Evolutionary conservation across 2,888 invertebrate genomes (phyloP), one percentile per base, ranked within the genome.

Genomic region (Coelopa pilipes): DNA sequence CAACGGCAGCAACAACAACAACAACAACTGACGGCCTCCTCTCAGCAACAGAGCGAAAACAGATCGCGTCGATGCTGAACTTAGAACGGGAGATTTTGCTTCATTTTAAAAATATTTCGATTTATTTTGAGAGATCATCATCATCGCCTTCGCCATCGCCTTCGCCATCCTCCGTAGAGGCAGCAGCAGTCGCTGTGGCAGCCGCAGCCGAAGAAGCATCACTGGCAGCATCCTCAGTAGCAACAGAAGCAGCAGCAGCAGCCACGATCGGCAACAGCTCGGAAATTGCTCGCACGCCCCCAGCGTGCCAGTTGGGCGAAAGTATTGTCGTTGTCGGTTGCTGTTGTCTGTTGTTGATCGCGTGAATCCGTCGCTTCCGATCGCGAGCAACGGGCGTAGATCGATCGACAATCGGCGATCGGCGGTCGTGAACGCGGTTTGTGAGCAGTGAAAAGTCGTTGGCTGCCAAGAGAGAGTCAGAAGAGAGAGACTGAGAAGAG

Each of bases 31-130:
- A 68, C 45, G 46, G 19, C 17, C 15, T 50, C 34, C 34, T 34
- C 34, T 34, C 34, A 34, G 59, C 59, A 66, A 49, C 34, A 75
- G 77, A 77, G 80, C 76, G 67, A 78, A 78, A 79, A 78, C 78
- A 79, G 79, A 82, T 70, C 50, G 74, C 50, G 66, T 72, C 67
- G 19, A 59, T 67, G 59, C 67, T 72, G 50, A 71, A 71, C 71
- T 71, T 65, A 71, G 65, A 71, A 65, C 53, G 49, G 47, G n/a
- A 49, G 59, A 73, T 73, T 75, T 80, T 79, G 79, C 79, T 81
- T 79, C 78, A 82, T 81, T 80, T 83, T 80, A 81, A 82, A 81
- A 79, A 82, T 82, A 81, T 83, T 79, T 82, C 82, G 79, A 83
- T 82, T 83, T 84, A 83, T 83, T 84, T 83, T 80, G 81, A 85